Evolutionary conservation across 2,888 invertebrate species (phyloP), one percentile per base, ranked within the genome.

Genomic region (Coleophora deauratella): DNA sequence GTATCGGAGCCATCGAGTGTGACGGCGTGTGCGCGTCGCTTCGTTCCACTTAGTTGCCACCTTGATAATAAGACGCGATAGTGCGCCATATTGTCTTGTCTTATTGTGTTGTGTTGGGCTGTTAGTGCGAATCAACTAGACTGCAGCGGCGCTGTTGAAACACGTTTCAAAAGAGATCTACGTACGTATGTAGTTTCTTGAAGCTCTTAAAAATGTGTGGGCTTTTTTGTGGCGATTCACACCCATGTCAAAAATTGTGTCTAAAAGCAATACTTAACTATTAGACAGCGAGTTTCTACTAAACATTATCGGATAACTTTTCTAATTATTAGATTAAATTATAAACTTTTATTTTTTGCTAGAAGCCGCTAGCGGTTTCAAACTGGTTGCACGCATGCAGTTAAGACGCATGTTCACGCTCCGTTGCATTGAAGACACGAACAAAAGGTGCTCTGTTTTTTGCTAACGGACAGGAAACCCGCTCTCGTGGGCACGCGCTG

Each of bases 21-120:
- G 64, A 72, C 72, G 51, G 47, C 53, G 68, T 67, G 68, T 72
- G 72, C 70, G 72, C 72, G 59, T 49, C 54, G 61, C 21, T 62
- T 55, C 61, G 56, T 57, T 57, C 52, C 56, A 50, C 55, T 51
- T 55, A 53, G 51, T 49, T 57, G 52, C 39, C 57, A 57, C 52
- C 61, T 60, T 63, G 64, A 68, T 72, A 60, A 61, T 57, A 51
- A 55, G 62, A 62, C 40, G 54, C 44, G 57, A 54, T 63, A 62
- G 59, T 43, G 41, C 55, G 52, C 62, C 56, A 59, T 69, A 66
- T 63, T 68, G 68, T 62, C 28, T 36, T 66, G 55, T 55, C 55
- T 53, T 48, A 21, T 3, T 21, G 46, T 50, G 45, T 45, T 46
- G 43, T 21, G 21, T 21, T 21, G 3, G 21, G 21, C 6, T 21